phyloP scores from a whole-genome alignment of 2,113 vertebrate species.

The Sinocyclocheilus rhinocerous region DNA sequence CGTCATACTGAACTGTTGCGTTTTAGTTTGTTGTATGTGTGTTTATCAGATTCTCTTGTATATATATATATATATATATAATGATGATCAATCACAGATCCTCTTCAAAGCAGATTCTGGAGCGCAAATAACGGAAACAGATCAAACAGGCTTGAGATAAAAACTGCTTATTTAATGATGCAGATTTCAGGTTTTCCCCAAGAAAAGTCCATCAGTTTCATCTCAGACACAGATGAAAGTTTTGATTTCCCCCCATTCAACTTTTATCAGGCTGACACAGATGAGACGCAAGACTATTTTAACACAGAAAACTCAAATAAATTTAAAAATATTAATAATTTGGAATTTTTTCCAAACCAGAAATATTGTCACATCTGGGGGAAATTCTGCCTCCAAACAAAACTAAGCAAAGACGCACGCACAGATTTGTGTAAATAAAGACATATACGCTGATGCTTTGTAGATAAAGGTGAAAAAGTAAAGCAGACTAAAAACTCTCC shows the following conservation, averaged over 20 bases:
- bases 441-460: not conserved
- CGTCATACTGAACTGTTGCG: too few relatives aligned
- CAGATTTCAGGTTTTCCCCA: conserved; percentile 26
- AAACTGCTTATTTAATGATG: not conserved
- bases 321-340: too few relatives aligned
- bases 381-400: not conserved
- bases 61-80: not conserved
- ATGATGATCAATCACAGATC: conserved; percentile 10
- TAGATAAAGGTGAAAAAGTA: not conserved
- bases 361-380: too few relatives aligned
- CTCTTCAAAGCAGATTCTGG: not conserved
- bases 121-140: not conserved
- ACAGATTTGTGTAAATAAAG: not conserved
- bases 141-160: not conserved
- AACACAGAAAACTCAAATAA: too few relatives aligned
- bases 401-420: not conserved
- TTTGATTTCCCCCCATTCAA: not conserved
- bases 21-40: too few relatives aligned
- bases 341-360: too few relatives aligned
- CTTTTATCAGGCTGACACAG: not conserved
- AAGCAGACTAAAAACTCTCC: not conserved
- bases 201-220: conserved; percentile 21
- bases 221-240: not conserved
- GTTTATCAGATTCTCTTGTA: not conserved
- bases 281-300: too few relatives aligned